phyloP scores from a whole-genome alignment of 1,140 invertebrate genomes.

The Zophobas atratus region DNA sequence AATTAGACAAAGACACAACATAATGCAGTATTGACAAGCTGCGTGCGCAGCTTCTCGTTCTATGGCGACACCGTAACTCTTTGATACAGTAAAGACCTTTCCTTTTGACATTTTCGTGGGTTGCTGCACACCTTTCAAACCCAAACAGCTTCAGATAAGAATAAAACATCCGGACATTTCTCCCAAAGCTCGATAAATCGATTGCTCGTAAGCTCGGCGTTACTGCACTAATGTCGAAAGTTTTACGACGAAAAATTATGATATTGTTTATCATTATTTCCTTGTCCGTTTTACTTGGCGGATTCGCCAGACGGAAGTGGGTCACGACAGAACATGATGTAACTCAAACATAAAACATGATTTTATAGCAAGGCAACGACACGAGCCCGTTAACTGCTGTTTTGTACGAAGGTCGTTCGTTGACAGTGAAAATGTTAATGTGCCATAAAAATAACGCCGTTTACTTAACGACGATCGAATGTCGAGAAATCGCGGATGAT shows the following conservation, averaged over 20 bases:
- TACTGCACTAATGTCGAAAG: constrained; percentile 1
- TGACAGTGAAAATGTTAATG: constrained; percentile 63
- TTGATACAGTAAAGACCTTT: constrained; percentile 18
- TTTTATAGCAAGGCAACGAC: constrained; percentile 60
- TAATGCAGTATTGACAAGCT: constrained; percentile 40
- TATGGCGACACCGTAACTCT: constrained; percentile 23
- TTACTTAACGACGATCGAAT: constrained; percentile 10
- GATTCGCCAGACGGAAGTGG: constrained; percentile 45
- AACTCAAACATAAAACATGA: constrained; percentile 62
- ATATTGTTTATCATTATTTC: constrained; percentile 38
- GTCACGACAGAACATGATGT: constrained; percentile 57
- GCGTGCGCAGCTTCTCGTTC: constrained; percentile 14
- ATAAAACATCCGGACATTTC: not conserved
- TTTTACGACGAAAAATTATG: not conserved
- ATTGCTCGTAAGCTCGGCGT: no score
- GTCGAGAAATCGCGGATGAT: not conserved
- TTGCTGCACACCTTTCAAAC: not conserved
- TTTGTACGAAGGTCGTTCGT: constrained; percentile 62
- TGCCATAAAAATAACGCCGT: constrained; percentile 55
- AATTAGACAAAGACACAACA: constrained; percentile 9
- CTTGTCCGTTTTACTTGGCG: constrained; percentile 16
- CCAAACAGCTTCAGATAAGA: not conserved
- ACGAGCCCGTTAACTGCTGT: constrained; percentile 58
- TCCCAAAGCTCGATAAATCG: not conserved
- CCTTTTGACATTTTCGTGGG: not conserved